phyloP scores from a whole-genome alignment of 2,113 vertebrate genomes.

The Sinocyclocheilus anophthalmus region DNA sequence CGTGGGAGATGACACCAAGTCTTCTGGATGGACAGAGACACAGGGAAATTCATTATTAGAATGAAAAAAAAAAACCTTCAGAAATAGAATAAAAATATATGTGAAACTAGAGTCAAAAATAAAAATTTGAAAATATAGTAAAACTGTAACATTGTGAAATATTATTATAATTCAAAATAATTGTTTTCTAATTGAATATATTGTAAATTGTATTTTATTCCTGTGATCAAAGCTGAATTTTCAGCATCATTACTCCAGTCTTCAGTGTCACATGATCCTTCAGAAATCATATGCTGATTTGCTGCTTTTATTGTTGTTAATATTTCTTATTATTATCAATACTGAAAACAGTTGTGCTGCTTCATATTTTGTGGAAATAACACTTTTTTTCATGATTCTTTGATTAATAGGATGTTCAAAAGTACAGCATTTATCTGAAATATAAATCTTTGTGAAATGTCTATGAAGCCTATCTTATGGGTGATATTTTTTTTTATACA shows the following conservation, averaged over 20 bases:
- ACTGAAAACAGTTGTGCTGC: background rate
- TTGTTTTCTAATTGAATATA: no score
- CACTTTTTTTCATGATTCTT: no score
- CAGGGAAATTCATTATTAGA: background rate
- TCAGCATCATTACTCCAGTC: background rate
- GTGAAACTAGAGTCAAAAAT: no score
- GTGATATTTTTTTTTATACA: background rate
- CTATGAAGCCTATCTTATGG: background rate
- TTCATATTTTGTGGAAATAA: background rate
- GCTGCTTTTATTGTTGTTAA: background rate
- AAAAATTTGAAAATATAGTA: no score
- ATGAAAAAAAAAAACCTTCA: background rate
- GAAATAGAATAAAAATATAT: no score
- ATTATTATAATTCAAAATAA: background rate
- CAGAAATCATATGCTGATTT: background rate
- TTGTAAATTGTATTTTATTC: background rate
- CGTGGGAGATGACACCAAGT: slow-evolving; percentile 61
- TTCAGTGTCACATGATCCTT: background rate
- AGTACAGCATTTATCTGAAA: background rate
- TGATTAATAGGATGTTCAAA: background rate
- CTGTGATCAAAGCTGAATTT: background rate
- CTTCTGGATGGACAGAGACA: slow-evolving; percentile 37
- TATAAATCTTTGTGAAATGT: background rate
- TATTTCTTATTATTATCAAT: background rate
- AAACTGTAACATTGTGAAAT: background rate